These are phyloP conservation scores for Acipenser ruthenus DNA, from an alignment of 2,797 vertebrate genomes.

Conservation along the genomic window DNA sequence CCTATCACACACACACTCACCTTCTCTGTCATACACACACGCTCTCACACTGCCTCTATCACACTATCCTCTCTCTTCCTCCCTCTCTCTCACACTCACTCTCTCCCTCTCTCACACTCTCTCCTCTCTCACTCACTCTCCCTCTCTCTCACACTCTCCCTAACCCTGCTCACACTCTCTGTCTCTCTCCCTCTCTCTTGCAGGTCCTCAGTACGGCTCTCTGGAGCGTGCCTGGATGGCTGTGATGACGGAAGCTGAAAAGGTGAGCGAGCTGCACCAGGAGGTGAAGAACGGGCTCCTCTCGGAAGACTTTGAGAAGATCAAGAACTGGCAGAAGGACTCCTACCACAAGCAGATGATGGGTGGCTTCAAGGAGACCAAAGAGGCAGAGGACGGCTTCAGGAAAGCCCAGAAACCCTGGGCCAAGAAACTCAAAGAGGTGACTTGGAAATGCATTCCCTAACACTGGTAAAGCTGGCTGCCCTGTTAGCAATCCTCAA, in stretches of 20 bases:
- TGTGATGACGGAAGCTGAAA: slow-evolving; percentile 86
- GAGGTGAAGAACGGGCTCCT: slow-evolving; percentile 82
- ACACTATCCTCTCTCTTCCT: no score
- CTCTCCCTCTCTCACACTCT: not conserved
- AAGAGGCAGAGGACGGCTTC: slow-evolving; percentile 92
- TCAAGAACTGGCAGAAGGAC: slow-evolving; percentile 98
- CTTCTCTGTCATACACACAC: not conserved
- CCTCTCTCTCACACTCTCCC: not conserved
- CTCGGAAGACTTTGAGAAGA: slow-evolving; percentile 86
- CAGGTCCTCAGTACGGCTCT: slow-evolving; percentile 94
- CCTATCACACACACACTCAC: not conserved
- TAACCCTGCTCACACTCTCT: slow-evolving; percentile 10
- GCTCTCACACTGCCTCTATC: not conserved
- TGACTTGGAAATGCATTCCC: slow-evolving; percentile 32
- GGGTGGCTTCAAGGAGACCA: slow-evolving; percentile 95
- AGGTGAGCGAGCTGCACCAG: slow-evolving; percentile 90
- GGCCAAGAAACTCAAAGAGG: slow-evolving; percentile 97
- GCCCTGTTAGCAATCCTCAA: no score
- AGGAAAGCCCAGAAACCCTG: slow-evolving; percentile 96
- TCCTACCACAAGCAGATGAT: slow-evolving; percentile 98
- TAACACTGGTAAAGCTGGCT: no score
- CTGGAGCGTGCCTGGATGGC: slow-evolving; percentile 85
- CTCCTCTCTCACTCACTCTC: not conserved
- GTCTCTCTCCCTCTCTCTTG: not conserved
- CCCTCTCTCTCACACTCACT: no score